Conservation (phyloP, 2,888 invertebrate species). For the Oscheius sp. region DNA sequence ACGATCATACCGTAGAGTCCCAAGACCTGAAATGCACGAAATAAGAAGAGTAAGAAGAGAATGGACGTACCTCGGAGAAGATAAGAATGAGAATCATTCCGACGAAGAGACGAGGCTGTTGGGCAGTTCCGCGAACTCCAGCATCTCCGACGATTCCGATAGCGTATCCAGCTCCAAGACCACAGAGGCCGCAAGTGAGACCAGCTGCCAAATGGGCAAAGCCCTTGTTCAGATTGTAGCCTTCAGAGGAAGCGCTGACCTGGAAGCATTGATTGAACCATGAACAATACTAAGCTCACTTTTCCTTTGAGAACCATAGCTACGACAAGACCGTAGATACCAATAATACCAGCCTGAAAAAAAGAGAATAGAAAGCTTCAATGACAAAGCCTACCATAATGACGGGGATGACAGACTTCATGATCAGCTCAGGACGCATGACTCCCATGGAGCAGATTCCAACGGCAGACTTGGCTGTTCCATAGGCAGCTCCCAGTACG, state of each 20-base stretch:
- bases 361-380: no score
- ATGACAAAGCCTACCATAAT: constrained; percentile 53
- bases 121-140: constrained; percentile 91
- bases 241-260: constrained; percentile 51
- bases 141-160: constrained; percentile 92
- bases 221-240: constrained; percentile 77
- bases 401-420: constrained; percentile 99
- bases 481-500: constrained; percentile 67
- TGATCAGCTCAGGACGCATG: constrained; percentile 99
- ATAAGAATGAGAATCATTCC: constrained; percentile 93
- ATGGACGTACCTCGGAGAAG: constrained; percentile 90
- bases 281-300: constrained; percentile 7
- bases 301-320: constrained; percentile 87
- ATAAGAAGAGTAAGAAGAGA: not conserved
- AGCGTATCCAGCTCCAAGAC: constrained; percentile 97
- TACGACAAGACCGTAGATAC: constrained; percentile 98
- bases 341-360: constrained; percentile 75
- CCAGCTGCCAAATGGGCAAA: constrained; percentile 97
- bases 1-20: constrained; percentile 99
- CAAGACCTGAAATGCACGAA: constrained; percentile 77
- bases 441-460: constrained; percentile 99
- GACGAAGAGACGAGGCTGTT: constrained; percentile 98
- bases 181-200: constrained; percentile 94
- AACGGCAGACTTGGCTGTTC: constrained; percentile 98
- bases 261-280: not conserved